Conservation (phyloP, 2,113 vertebrate species). For the Sisor rabdophorus region DNA sequence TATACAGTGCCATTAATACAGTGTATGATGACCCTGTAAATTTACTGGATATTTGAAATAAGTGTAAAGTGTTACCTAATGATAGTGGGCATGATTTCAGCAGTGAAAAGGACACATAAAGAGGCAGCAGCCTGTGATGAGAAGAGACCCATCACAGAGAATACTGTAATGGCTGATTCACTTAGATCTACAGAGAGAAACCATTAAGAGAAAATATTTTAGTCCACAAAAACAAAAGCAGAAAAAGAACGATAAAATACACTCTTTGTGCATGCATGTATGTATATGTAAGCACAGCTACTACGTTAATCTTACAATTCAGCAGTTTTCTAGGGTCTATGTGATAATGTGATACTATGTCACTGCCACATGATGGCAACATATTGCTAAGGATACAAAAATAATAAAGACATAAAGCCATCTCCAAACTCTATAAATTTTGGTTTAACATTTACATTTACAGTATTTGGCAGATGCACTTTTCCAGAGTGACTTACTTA, state of each 20-base stretch:
- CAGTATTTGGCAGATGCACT: too few relatives aligned
- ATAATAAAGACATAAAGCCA: not conserved
- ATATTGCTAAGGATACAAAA: not conserved
- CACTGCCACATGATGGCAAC: slow-evolving; percentile 57
- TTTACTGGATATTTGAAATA: too few relatives aligned
- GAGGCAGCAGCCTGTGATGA: slow-evolving; percentile 80
- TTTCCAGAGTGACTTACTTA: too few relatives aligned
- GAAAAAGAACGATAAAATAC: too few relatives aligned
- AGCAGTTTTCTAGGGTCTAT: too few relatives aligned
- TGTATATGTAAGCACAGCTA: not conserved
- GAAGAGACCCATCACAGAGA: slow-evolving; percentile 83
- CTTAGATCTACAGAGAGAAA: slow-evolving; percentile 74
- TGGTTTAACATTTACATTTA: too few relatives aligned
- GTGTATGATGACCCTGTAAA: too few relatives aligned
- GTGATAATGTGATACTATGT: not conserved
- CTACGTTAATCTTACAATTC: not conserved
- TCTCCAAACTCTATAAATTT: not conserved
- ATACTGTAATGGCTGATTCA: slow-evolving; percentile 76
- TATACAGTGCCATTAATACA: too few relatives aligned
- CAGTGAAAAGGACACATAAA: slow-evolving; percentile 80
- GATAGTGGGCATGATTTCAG: slow-evolving; percentile 83
- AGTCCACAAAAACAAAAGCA: too few relatives aligned
- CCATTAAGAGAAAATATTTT: not conserved
- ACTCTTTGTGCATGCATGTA: too few relatives aligned
- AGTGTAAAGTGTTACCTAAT: slow-evolving; percentile 69